Percentiles rank a stretch among this genome's conserved stretches.
These are phyloP conservation scores for Hemibagrus guttatus DNA, from an alignment of 2,797 vertebrate species.

Conservation along the genomic window DNA sequence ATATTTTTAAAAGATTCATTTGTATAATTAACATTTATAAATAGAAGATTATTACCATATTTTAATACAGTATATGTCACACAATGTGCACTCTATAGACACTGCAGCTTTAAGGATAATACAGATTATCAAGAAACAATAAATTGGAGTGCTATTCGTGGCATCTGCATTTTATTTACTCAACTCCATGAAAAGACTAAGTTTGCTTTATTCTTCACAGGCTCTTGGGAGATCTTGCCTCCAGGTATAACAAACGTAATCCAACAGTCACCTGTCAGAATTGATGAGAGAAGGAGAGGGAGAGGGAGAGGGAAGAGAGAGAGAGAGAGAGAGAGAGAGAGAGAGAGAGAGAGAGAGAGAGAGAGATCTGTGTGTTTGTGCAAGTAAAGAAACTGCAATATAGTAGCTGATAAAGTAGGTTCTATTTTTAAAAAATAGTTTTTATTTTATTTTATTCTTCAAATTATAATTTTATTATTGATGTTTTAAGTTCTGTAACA, in stretches of 20 bases:
- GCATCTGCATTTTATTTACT: not conserved
- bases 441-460: not conserved
- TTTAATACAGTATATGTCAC: not conserved
- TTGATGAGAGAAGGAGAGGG: too few relatives aligned
- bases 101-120: not conserved
- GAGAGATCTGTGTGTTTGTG: not conserved
- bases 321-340: too few relatives aligned
- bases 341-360: not conserved
- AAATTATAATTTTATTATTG: not conserved
- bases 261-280: not conserved
- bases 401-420: not conserved
- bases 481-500: not conserved
- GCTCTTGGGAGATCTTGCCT: conserved; percentile 91
- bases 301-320: too few relatives aligned
- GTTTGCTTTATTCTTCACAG: conserved; percentile 69
- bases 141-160: not conserved
- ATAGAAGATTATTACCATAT: not conserved
- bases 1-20: not conserved
- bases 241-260: conserved; percentile 78
- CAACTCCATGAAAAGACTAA: not conserved
- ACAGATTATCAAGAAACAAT: not conserved
- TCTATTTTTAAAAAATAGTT: not conserved
- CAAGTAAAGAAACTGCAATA: not conserved
- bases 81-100: not conserved
- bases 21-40: not conserved